Base-by-base conservation (phyloP, 2,888 invertebrate genomes). In the Plagiodera versicolora region DNA sequence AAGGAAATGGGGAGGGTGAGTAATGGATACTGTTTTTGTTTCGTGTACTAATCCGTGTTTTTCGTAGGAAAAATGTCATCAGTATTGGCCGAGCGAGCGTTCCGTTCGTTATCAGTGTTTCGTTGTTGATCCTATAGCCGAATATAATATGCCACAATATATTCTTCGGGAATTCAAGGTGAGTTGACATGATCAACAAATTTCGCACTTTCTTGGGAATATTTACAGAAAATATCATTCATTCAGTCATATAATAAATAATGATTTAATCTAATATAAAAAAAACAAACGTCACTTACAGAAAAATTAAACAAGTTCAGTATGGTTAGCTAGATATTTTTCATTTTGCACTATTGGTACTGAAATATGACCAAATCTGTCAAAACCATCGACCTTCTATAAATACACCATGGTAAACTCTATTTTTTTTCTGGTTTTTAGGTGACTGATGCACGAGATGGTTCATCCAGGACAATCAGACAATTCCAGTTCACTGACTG, bases 61-160 rank as follows among this genome's bases (percentile, higher is more conserved):
- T 52, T 71, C 68, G 70, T 80, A 95, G 94, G 99, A 99, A 80
- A 98, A 98, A 83, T 98, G 98, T 78, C 95, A 95, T 80, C 98
- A 98, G 79, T 99, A 99, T 81, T 99, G 99, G 99, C 99, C 99
- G 0, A 94, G 94, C 73, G 98, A 98, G 79, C 87, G 98, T 73
- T 97, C 97, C 28, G 95, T 96, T 44, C 89, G 98, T 65, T 98
- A 98, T 82, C 96, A 97, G 79, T 97, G 94, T 81, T 97, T 96
- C 81, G 98, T 98, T 48, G 98, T 99, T 18, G 99, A 99, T 81
- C 98, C 98, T 10, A 98, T 98, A 74, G 97, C 98, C 5, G 99
- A 99, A 81, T 99, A 99, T 82, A 98, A 98, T 81, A 98, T 99
- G 98, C 97, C 98, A 28, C 95, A 97, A 80, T 99, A 99, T 80